Conservation (phyloP, 1,140 invertebrate genomes). For the Lepidurus apus region DNA sequence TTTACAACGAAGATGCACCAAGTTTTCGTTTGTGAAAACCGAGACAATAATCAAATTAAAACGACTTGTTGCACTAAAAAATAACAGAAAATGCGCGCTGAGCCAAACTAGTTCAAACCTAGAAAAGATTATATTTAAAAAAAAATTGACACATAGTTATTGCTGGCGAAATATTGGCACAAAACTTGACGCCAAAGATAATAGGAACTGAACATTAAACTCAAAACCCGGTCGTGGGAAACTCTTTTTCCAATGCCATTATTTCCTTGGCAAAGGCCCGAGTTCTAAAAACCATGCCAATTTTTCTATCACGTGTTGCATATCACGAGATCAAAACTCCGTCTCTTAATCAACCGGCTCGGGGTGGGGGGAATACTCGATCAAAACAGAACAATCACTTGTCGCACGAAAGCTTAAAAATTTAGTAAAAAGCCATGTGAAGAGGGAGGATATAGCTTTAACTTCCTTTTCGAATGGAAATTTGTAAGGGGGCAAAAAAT, state of each 20-base stretch:
- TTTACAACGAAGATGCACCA: background rate
- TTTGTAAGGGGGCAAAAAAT: background rate
- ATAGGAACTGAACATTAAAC: conserved; percentile 11
- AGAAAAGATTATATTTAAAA: background rate
- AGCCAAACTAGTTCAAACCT: background rate
- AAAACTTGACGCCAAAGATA: conserved; percentile 19
- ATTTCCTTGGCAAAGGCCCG: background rate
- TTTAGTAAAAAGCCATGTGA: too few species aligned
- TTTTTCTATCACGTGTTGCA: conserved; percentile 6
- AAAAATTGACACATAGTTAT: conserved; percentile 6
- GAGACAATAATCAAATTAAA: background rate
- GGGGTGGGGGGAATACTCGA: background rate
- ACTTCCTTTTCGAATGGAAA: too few species aligned
- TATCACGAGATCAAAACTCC: conserved; percentile 19
- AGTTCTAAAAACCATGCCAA: background rate
- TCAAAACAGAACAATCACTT: too few species aligned
- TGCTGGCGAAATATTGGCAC: conserved; percentile 21
- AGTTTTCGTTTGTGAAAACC: background rate
- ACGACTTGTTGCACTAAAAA: conserved; percentile 22
- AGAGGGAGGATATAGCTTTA: too few species aligned
- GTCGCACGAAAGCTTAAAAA: too few species aligned
- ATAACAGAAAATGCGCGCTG: background rate
- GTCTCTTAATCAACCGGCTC: background rate
- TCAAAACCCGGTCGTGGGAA: background rate
- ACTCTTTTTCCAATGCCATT: too few species aligned